Percentiles rank a stretch among this genome's conserved stretches.
Evolutionary conservation across 1,140 invertebrate species (phyloP).

Genomic region (Saccostrea echinata): DNA sequence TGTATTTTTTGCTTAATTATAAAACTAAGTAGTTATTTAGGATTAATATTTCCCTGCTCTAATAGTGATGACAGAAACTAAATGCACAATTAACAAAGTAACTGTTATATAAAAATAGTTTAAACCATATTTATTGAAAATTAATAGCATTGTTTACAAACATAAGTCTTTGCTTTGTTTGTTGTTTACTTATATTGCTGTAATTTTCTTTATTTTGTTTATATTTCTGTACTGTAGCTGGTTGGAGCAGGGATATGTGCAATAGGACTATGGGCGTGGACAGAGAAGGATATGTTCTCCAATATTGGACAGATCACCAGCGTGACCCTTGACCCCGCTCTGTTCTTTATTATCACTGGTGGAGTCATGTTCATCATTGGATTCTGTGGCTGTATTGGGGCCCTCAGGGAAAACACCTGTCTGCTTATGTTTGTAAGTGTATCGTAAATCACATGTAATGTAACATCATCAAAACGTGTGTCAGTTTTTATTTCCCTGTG

Average conservation of each 20-base stretch:
- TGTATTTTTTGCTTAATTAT: too few relatives aligned
- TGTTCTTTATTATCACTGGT: slow-evolving; percentile 95
- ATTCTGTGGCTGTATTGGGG: slow-evolving; percentile 96
- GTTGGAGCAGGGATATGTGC: slow-evolving; percentile 91
- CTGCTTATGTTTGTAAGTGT: slow-evolving; percentile 85
- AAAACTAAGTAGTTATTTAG: too few relatives aligned
- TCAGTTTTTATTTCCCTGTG: too few relatives aligned
- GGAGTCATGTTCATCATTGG: slow-evolving; percentile 96
- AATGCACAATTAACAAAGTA: too few relatives aligned
- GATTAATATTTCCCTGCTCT: too few relatives aligned
- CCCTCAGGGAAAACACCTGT: slow-evolving; percentile 87
- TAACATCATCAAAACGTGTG: not conserved
- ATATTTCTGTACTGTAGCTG: slow-evolving; percentile 84
- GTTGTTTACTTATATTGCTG: too few relatives aligned
- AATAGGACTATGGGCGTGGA: slow-evolving; percentile 97
- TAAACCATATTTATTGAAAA: too few relatives aligned
- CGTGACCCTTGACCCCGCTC: slow-evolving; percentile 96
- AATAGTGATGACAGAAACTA: too few relatives aligned
- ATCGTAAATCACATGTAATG: not conserved
- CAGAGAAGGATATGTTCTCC: slow-evolving; percentile 97
- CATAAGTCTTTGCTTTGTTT: too few relatives aligned
- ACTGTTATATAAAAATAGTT: too few relatives aligned
- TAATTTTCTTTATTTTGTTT: too few relatives aligned
- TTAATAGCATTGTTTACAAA: too few relatives aligned
- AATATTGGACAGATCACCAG: slow-evolving; percentile 92